Evolutionary conservation across 2,113 vertebrate species (phyloP), one percentile per base, ranked within the genome.

Genomic region (Taurulus bubalis): DNA sequence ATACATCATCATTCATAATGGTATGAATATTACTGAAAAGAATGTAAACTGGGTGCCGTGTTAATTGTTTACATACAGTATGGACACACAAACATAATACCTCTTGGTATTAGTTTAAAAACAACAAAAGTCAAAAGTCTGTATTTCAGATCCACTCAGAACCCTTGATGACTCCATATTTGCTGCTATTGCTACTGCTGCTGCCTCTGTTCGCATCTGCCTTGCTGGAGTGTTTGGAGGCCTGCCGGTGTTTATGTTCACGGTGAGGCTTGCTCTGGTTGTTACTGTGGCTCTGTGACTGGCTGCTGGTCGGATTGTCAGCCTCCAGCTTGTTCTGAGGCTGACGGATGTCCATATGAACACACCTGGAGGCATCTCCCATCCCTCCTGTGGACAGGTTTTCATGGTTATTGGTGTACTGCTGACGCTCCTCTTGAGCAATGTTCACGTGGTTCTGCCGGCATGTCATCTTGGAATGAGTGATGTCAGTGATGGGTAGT

Each of bases 391-490:
- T 76, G 82, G 93, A 71, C 75, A 96, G 94, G 88, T 94, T 96
- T 11, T 96, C 96, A 15, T 97, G 95, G 0, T 94, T 96, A 92
- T 94, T 95, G 47, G 94, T 89, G 0, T 95, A 96, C 88, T 97
- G 96, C 79, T 96, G 96, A 22, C 85, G 75, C 62, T 94, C 93
- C 84, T 94, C 94, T 87, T 98, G 96, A 56, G 96, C 97, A 0
- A 95, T 96, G 86, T 98, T 99, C 89, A 96, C 96, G 32, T 96
- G 96, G 94, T 99, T 99, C 90, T 99, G 97, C 71, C 83, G 96
- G 89, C 94, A 96, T 53, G 96, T 95, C 68, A 96, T 96, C 87
- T 95, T 98, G 70, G 96, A 93, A 0, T 96, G 97, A 82, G 95
- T 94, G 77, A 98, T 91, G 40, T 97, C 96, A 0, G 96, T 97